Conservation (phyloP, 1,140 invertebrate species). For the Drosophila chauvacae region DNA sequence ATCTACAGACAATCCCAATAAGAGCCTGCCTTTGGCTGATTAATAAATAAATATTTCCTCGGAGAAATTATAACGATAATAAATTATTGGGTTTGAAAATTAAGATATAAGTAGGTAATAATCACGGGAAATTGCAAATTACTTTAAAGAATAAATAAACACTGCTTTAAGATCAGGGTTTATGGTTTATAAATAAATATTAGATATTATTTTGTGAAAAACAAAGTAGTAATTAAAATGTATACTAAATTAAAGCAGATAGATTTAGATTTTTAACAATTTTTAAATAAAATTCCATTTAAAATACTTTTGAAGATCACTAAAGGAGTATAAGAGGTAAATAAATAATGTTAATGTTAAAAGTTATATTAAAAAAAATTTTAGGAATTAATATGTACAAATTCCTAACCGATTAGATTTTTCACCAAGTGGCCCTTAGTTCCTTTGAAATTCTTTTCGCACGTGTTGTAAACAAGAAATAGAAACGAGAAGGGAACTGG, state of each 20-base stretch:
- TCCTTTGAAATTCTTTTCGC: not conserved
- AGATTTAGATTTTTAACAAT: not conserved
- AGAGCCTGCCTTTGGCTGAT: conserved; percentile 21
- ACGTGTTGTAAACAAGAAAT: conserved; percentile 9
- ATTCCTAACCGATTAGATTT: not conserved
- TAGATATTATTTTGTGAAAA: rapidly evolving
- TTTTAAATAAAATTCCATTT: not conserved
- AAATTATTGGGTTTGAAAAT: conserved; percentile 16
- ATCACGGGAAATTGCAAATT: not conserved
- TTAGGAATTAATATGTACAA: too few relatives aligned
- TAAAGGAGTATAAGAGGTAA: too few relatives aligned
- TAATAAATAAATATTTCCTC: conserved; percentile 19
- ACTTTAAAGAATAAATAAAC: not conserved
- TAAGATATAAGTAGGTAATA: conserved; percentile 7
- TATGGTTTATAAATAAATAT: too few relatives aligned
- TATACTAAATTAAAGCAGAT: not conserved
- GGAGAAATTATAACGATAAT: conserved; percentile 26
- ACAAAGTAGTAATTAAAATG: not conserved
- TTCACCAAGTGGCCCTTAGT: not conserved
- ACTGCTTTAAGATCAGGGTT: not conserved
- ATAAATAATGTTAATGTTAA: not conserved
- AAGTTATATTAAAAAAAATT: not conserved
- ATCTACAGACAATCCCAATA: conserved; percentile 53
- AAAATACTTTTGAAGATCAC: too few relatives aligned
- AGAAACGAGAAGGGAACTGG: not conserved